Conservation (phyloP, 2,113 vertebrate genomes). For the Lonchura striata region DNA sequence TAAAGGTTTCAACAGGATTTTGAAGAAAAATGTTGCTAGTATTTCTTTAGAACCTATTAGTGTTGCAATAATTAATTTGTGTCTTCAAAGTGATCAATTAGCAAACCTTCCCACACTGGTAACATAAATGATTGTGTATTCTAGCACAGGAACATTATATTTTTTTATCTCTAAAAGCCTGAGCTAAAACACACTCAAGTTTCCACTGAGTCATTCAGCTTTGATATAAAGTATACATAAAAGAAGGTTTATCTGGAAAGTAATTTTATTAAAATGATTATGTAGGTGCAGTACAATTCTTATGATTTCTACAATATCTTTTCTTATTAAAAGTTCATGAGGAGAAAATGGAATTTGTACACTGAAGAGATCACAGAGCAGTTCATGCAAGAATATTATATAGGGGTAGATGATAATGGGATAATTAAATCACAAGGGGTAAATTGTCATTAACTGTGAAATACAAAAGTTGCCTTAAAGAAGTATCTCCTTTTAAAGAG, state of each 20-base stretch:
- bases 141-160: not conserved
- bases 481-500: not conserved
- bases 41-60: not conserved
- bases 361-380: not conserved
- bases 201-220: not conserved
- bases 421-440: not conserved
- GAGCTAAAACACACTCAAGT: not conserved
- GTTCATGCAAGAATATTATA: not conserved
- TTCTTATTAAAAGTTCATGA: conserved; percentile 28
- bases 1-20: not conserved
- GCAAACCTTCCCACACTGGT: not conserved
- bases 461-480: not conserved
- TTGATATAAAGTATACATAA: not conserved
- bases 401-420: not conserved
- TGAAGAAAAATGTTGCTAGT: not conserved
- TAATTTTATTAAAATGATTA: conserved; percentile 14
- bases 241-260: conserved; percentile 1
- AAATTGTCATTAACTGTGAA: not conserved
- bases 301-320: not conserved
- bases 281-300: not conserved
- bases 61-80: not conserved
- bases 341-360: not conserved
- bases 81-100: not conserved
- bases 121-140: not conserved
- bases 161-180: not conserved